Evolutionary conservation across 2,888 invertebrate genomes (phyloP), one percentile per base, ranked within the genome.

Genomic region (Tenthredo mesomela): DNA sequence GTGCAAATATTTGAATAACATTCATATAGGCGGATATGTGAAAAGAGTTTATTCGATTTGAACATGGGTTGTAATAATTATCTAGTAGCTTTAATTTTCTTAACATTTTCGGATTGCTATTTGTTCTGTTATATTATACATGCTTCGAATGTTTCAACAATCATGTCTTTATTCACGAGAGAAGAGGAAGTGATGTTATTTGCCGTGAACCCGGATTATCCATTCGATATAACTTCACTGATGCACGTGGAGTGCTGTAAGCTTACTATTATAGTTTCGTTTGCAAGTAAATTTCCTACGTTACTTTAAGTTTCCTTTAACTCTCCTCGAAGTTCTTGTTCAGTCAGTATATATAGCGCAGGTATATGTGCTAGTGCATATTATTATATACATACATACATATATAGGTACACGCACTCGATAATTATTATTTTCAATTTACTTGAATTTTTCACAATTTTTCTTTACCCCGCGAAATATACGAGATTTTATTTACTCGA

Each of bases 1-100:
- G 18, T 77, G 47, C 77, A 77, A 50, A 77, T 77, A 33, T 77
- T 77, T 50, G 33, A 54, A 77, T 47, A 77, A 77, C 50, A 54
- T 77, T 77, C n/a, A n/a, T 10, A 47, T 43, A 43, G 43, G 18
- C 33, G 18, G 43, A 18, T 43, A n/a, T 43, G 40, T 25, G 12
- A 18, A 21, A 73, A 43, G 25, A n/a, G 12, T 40, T 43, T 73
- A 21, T 21, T 47, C 29, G 37, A 37, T n/a, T 37, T 10, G n/a
- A 33, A 71, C 3, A 18, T 33, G 5, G 70, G 37, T 33, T 33
- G 12, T n/a, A 58, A 58, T n/a, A 58, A 58, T n/a, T 58, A 21
- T n/a, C 4, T 0, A 10, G 58, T 25, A 10, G 25, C 3, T 61
- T 21, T 10, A 25, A 61, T 61, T 61, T 61, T 25, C 10, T 61